A percentile compares a stretch with the other conserved stretches of the same genome.
These are phyloP conservation scores for Chelmon rostratus DNA, from an alignment of 2,797 vertebrate species.

Conservation along the genomic window DNA sequence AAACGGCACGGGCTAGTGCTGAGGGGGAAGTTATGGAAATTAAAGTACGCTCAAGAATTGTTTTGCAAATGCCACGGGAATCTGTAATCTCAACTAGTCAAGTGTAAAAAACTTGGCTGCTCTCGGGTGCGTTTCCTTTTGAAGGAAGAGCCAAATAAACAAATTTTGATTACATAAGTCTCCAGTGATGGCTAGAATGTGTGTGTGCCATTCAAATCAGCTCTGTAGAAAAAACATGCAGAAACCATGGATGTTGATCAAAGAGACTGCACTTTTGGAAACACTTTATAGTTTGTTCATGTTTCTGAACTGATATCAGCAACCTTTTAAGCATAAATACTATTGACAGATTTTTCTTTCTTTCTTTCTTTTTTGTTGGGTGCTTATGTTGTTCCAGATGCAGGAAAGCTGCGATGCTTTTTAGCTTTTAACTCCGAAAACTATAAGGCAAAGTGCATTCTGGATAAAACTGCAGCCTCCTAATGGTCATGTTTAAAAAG, in stretches of 20 bases:
- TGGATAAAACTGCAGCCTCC: constrained; percentile 5
- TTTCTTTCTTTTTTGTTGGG: not conserved
- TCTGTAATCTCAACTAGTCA: constrained; percentile 28
- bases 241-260: constrained; percentile 26
- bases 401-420: not conserved
- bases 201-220: constrained; percentile 45
- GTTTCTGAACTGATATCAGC: constrained; percentile 18
- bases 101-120: constrained; percentile 44
- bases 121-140: constrained; percentile 41
- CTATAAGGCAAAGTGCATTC: constrained; percentile 2
- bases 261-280: constrained; percentile 10
- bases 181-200: constrained; percentile 20
- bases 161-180: constrained; percentile 57
- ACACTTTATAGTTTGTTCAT: constrained; percentile 12
- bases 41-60: constrained; percentile 1
- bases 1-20: not conserved
- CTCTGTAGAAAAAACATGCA: constrained; percentile 27
- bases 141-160: constrained; percentile 65
- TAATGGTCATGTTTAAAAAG: constrained; percentile 4
- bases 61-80: constrained; percentile 25
- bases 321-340: not conserved
- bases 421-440: not conserved
- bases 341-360: too few relatives aligned
- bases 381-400: not conserved
- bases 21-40: constrained; percentile 20